Evolutionary conservation across 2,113 vertebrate species (phyloP).

Genomic region (Gallinago media): DNA sequence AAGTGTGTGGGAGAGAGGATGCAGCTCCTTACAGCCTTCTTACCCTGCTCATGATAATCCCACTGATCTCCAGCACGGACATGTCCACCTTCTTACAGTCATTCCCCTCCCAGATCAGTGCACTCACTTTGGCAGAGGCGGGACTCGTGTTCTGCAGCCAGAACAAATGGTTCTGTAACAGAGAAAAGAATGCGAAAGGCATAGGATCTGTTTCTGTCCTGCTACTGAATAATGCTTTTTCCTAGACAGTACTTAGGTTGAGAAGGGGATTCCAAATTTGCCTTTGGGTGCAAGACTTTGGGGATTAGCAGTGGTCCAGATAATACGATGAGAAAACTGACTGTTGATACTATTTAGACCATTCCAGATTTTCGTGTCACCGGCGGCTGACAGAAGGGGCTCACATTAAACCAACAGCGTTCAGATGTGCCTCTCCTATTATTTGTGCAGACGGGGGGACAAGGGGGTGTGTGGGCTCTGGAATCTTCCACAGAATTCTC

Average conservation of each 20-base stretch:
- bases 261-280: background rate
- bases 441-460: background rate
- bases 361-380: rapidly evolving
- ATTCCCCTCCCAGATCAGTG: constrained; percentile 97
- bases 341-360: rapidly evolving
- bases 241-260: background rate
- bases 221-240: background rate
- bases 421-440: rapidly evolving
- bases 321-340: rapidly evolving
- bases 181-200: background rate
- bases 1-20: background rate
- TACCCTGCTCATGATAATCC: constrained; percentile 96
- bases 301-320: background rate
- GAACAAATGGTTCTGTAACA: constrained; percentile 86
- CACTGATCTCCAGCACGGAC: constrained; percentile 97
- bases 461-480: background rate
- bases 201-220: background rate
- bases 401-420: rapidly evolving
- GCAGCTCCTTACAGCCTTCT: background rate
- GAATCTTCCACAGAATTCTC: rapidly evolving
- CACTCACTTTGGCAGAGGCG: constrained; percentile 92
- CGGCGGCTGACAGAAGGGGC: background rate
- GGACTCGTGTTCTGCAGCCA: constrained; percentile 96
- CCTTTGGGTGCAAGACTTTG: background rate
- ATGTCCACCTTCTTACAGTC: constrained; percentile 98